Conservation (phyloP, 1,140 invertebrate species). For the Zaprionus gabonicus region DNA sequence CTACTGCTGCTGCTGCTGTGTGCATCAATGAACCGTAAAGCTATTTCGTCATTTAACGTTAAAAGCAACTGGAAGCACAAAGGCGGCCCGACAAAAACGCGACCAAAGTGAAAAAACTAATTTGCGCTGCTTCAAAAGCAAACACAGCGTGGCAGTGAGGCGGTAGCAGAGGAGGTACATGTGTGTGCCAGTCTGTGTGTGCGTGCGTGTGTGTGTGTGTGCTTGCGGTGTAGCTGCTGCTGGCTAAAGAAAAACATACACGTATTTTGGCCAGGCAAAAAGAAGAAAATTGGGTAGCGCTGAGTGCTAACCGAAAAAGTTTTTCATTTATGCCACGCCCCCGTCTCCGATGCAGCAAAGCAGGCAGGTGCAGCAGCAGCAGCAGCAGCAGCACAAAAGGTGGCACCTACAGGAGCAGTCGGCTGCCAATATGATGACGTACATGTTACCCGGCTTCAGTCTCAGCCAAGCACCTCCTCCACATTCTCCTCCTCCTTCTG, state of each 20-base stretch:
- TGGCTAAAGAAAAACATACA: slow-evolving; percentile 81
- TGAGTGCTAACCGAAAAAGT: slow-evolving; percentile 81
- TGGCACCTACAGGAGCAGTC: slow-evolving; percentile 44
- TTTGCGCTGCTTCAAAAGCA: slow-evolving; percentile 84
- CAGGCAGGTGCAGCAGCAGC: neutral
- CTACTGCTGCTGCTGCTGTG: slow-evolving; percentile 31
- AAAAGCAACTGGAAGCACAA: slow-evolving; percentile 71
- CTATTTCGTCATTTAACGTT: slow-evolving; percentile 83
- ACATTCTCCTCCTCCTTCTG: slow-evolving; percentile 2
- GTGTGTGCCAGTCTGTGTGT: slow-evolving; percentile 4
- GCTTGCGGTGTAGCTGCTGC: slow-evolving; percentile 11
- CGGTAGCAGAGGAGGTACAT: neutral
- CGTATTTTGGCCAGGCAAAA: slow-evolving; percentile 77
- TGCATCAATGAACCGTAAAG: slow-evolving; percentile 82
- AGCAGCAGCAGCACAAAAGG: slow-evolving; percentile 34
- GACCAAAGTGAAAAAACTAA: slow-evolving; percentile 83
- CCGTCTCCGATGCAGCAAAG: slow-evolving; percentile 3
- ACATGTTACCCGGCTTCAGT: slow-evolving; percentile 20
- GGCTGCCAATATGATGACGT: slow-evolving; percentile 45
- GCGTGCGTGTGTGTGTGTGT: slow-evolving; percentile 9
- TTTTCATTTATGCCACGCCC: slow-evolving; percentile 70
- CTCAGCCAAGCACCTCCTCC: neutral
- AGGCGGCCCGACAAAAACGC: slow-evolving; percentile 63
- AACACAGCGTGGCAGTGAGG: slow-evolving; percentile 48
- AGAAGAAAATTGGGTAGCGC: slow-evolving; percentile 73